Evolutionary conservation across 2,797 vertebrate genomes (phyloP), one percentile per base, ranked within the genome.

Genomic region (Enteromius mattozi): DNA sequence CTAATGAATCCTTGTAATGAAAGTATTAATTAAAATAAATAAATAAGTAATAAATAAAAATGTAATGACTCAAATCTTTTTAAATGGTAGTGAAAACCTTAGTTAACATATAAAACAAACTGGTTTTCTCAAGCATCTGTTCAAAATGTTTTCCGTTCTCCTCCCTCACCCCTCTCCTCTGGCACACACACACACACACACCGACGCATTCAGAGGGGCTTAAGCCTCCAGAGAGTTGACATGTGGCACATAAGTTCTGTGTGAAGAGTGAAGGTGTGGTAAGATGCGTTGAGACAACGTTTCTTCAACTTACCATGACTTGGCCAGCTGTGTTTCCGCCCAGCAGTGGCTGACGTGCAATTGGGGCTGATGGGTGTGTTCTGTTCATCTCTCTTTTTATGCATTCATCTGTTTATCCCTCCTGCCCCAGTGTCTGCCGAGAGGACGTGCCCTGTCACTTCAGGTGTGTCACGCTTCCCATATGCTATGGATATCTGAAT

Each of bases 321-420:
- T 90, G 92, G 92, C 91, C 92, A 92, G 93, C 95, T 93, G 89
- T 88, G 93, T 88, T 90, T 75, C 89, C 74, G 88, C 92, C 92
- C 77, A 90, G 89, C 94, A 89, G 93, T 86, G 82, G 91, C 89
- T 79, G 90, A 93, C 87, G 81, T 88, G 88, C 91, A 93, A 94
- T 93, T 92, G 88, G 85, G 85, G 89, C 90, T 93, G 94, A 94
- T 93, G 92, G 92, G 92, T 91, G 88, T 93, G 94, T 93, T 92
- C 91, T 61, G 91, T 92, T 92, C 94, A 94, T 94, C 95, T 95
- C 93, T 92, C 91, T 92, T 92, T 92, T 94, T 93, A 89, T 90
- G 94, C 94, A 96, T 94, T 95, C 91, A 95, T 95, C 94, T 90
- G 92, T 92, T 93, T 92, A 93, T 92, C 90, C 90, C 92, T 93